Evolutionary conservation across 2,113 vertebrate genomes (phyloP), one percentile per base, ranked within the genome.

Genomic region (Paralichthys olivaceus): DNA sequence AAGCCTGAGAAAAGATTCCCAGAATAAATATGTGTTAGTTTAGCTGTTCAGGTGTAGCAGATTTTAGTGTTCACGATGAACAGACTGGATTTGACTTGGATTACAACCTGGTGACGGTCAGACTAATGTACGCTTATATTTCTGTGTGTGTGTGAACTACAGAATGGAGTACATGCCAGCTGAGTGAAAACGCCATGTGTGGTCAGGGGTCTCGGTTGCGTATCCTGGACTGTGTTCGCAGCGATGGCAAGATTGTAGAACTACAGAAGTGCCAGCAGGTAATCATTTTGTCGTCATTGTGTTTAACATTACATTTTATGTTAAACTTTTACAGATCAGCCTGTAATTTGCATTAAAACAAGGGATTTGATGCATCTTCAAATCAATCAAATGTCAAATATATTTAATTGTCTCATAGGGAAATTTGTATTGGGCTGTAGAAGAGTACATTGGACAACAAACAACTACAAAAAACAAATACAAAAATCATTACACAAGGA

Each of bases 131-230:
- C 7, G 62, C 12, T 29, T 69, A 17, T 79, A 14, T 56, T 15
- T 13, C 7, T 69, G 22, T 28, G 14, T 72, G 49, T 20, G 47
- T 51, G 20, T 22, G 49, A n/a, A 66, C 85, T 72, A 5, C 89
- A 99, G 98, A 96, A 34, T 99, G 98, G 98, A 98, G 97, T 51
- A 95, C 94, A 0, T 99, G 98, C 90, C 96, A 95, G 87, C 93
- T 99, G 87, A 95, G 91, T 80, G 96, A 96, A 88, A 95, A 95
- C 0, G 95, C 96, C 4, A 90, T 95, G 40, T 99, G 98, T 0
- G 97, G 98, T 2, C 93, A 84, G 2, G 98, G 98, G 0, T 80
- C 92, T 56, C 93, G 85, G 54, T 91, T 84, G 0, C 96, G 96
- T 19, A 95, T 97, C 55, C 84, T 97, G 63, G 96, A 96, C 91